phyloP scores from a whole-genome alignment of 2,888 invertebrate genomes.

The Pasiphila rectangulata region DNA sequence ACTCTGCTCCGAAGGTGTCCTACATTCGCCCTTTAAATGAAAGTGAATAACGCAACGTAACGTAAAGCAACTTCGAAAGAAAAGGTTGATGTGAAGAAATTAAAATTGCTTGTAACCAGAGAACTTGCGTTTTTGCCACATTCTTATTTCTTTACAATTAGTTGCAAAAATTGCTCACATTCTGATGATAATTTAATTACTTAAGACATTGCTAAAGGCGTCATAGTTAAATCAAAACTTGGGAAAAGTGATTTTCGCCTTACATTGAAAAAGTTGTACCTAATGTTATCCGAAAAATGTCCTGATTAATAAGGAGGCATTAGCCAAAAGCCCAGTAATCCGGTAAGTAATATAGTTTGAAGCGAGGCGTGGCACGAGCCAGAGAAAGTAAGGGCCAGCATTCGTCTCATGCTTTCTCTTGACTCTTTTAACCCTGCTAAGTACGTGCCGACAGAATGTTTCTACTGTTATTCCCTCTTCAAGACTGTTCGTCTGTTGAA shows the following conservation, averaged over 20 bases:
- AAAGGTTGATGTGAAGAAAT: constrained; percentile 13
- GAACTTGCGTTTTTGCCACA: not conserved
- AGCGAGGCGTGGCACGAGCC: constrained; percentile 43
- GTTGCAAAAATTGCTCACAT: not conserved
- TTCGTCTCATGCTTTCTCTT: constrained; percentile 59
- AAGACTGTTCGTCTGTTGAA: constrained; percentile 12
- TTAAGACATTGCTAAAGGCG: not conserved
- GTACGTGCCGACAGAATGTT: constrained; percentile 30
- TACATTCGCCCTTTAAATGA: constrained; percentile 27
- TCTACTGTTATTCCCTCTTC: constrained; percentile 25
- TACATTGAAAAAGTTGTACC: not conserved
- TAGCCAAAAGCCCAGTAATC: constrained; percentile 12
- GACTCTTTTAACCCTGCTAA: constrained; percentile 53
- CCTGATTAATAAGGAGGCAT: constrained; percentile 11
- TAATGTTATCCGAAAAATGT: constrained; percentile 5
- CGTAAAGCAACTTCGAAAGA: constrained; percentile 9
- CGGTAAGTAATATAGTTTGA: constrained; percentile 14
- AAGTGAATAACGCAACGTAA: no score
- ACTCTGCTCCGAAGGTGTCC: constrained; percentile 30
- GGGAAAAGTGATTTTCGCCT: not conserved
- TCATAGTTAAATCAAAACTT: constrained; percentile 1
- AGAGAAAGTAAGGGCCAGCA: constrained; percentile 72
- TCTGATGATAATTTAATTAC: not conserved
- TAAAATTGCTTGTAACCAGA: not conserved
- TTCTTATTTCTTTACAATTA: not conserved